Base-by-base conservation (phyloP, 2,888 invertebrate species). In the Stenurella melanura region DNA sequence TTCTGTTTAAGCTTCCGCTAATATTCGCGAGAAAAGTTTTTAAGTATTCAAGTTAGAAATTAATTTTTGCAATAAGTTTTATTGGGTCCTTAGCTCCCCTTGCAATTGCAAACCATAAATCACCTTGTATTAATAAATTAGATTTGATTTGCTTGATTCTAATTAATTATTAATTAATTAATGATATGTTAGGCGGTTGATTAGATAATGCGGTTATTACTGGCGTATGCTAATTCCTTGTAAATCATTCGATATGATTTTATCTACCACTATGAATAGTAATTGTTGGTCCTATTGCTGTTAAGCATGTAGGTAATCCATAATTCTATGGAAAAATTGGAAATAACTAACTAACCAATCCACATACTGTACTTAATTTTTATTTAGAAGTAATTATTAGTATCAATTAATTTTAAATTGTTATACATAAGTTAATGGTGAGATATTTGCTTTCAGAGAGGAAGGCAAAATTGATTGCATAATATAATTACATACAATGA, bases 191-290 rank as follows among this genome's bases (percentile, higher is more conserved):
- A 82, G 84, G 78, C 78, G 75, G 73, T 80, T 85, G 89, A 89
- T 89, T 88, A 89, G 89, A 89, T 89, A 89, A 86, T 87, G 84
- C 85, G 83, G 86, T 86, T 87, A 88, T 87, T 87, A 87, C 83
- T 84, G 85, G 85, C 87, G 87, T 89, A 89, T 89, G 89, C 89
- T 89, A 89, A 89, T 89, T 89, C 87, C 89, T 88, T 88, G 89
- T 89, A 88, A 88, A 89, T 89, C 89, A 89, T 86, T 84, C 82
- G 84, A 85, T 85, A 85, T 85, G 88, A 88, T 88, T 88, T 87
- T 88, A 88, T 88, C 88, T 82, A 67, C 76, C 75, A 75, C 82
- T 80, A 82, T 84, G 85, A 85, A 87, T 85, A 84, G 85, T 86
- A 86, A 87, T 87, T 85, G 86, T 86, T 86, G 79, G 80, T 70